Evolutionary conservation across 2,888 invertebrate species (phyloP), one percentile per base, ranked within the genome.

Genomic region (Serrognathus titanus): DNA sequence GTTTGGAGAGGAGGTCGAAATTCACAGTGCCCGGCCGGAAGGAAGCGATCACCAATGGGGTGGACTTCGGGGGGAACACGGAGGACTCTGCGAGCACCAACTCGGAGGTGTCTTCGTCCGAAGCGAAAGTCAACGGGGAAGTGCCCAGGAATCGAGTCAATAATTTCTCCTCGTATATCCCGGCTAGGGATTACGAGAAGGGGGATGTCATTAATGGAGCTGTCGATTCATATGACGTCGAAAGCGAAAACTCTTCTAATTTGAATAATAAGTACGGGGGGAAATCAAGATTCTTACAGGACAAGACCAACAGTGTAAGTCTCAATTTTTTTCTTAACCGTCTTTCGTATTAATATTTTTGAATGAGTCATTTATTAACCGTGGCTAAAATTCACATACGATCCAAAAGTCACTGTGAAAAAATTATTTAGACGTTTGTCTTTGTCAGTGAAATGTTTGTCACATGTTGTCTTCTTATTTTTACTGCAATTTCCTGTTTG

Each of bases 91-190:
- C n/a, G n/a, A n/a, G n/a, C n/a, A n/a, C n/a, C 9, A 9, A 40
- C 7, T 6, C 37, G 48, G 48, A 37, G 7, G 24, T n/a, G 24
- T 9, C 16, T 35, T 50, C 48, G 40, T 43, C 38, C 3, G 49
- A 52, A n/a, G 35, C 49, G 12, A 9, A 43, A 12, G 11, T 8
- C 20, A 31, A 35, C 53, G 46, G 43, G 9, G 43, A 43, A 43
- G 20, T 5, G 0, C 9, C 43, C 12, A 9, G 43, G 12, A 82
- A 81, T 69, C 82, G 82, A 50, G 81, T 83, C 4, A 83, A 82
- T 63, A 82, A 84, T 72, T 83, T 83, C 70, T 83, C 84, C 55
- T 84, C 84, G 53, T 84, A 83, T 70, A 84, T 84, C 67, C 82
- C 83, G 68, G 64, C 66, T 35, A 74, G 70, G 60, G 71, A 72